Percentiles rank a stretch among this genome's conserved stretches.
Conservation (phyloP, 2,797 vertebrate genomes). For the Falco concolor region DNA sequence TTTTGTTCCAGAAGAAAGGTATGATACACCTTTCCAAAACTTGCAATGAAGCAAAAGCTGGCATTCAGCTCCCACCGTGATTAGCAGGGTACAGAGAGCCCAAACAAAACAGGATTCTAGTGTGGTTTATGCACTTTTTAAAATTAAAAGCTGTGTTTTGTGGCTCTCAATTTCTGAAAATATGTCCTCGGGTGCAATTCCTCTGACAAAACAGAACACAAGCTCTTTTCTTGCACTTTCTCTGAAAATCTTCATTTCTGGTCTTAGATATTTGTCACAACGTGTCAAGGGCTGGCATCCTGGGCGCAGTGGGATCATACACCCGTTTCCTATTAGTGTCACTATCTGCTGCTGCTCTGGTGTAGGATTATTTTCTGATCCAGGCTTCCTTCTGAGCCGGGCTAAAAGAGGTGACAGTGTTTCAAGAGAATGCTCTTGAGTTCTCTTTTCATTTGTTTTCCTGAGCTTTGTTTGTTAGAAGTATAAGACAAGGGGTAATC, state of each 20-base stretch:
- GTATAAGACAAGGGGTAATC: not conserved
- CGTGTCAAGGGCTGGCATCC: not conserved
- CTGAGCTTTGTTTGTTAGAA: not conserved
- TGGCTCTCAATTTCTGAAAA: not conserved
- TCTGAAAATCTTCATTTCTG: not conserved
- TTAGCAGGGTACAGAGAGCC: not conserved
- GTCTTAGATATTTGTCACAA: not conserved
- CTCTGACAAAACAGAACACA: not conserved
- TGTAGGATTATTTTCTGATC: not conserved
- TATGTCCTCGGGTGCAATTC: not conserved
- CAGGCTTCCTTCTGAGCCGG: not conserved
- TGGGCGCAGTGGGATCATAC: not conserved
- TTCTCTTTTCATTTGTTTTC: not conserved
- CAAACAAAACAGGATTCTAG: not conserved
- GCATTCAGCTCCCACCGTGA: not conserved
- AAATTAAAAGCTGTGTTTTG: constrained; percentile 10
- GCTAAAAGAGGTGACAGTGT: not conserved
- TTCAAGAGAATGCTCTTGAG: not conserved
- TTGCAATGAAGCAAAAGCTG: not conserved
- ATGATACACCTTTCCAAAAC: not conserved
- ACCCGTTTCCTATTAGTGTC: not conserved
- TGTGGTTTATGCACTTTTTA: not conserved
- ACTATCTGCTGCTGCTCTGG: not conserved
- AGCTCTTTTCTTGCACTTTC: not conserved
- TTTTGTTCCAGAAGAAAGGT: not conserved